Evolutionary conservation across 2,888 invertebrate species (phyloP), one percentile per base, ranked within the genome.

Genomic region (Craniophora ligustri): DNA sequence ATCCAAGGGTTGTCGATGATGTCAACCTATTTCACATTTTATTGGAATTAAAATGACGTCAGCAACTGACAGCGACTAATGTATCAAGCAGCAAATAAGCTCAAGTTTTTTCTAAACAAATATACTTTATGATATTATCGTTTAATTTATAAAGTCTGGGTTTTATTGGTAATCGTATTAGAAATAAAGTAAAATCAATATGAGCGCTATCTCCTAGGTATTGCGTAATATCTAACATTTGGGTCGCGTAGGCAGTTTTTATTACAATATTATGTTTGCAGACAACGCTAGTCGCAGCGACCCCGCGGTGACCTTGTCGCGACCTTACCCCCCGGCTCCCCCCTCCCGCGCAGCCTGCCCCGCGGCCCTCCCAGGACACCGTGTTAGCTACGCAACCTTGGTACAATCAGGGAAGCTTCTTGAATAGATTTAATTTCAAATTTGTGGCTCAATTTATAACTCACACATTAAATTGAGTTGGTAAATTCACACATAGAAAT

Each of bases 241-340:
- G 54, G 70, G 71, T 67, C 62, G 70, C 62, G 70, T 73, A 76
- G 74, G 75, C 75, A 71, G 70, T 68, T 75, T 78, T 68, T 75
- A 76, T 74, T 72, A 71, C 70, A 71, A 75, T 79, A 76, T 80
- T 71, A 79, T 78, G 77, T 78, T 78, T 76, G 76, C 74, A 82
- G 81, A 82, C 82, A 80, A 81, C 75, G 67, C 67, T 67, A 69
- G 74, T 69, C 61, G 72, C 65, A 71, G 76, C 82, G 82, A 84
- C 85, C 85, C 82, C 82, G 79, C 58, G 67, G 63, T 79, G 85
- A 85, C 91, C 89, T 90, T 89, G 84, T 57, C 56, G 62, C 77
- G 86, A 87, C 89, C 90, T 89, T 84, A 74, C 74, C 69, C 71
- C 80, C 73, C 32, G 40, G 46, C 63, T 67, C 55, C 64, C 51